A percentile compares a stretch with the other conserved stretches of the same genome.
These are phyloP conservation scores for Drosophila gaucha DNA, from an alignment of 2,888 invertebrate genomes.

Conservation along the genomic window DNA sequence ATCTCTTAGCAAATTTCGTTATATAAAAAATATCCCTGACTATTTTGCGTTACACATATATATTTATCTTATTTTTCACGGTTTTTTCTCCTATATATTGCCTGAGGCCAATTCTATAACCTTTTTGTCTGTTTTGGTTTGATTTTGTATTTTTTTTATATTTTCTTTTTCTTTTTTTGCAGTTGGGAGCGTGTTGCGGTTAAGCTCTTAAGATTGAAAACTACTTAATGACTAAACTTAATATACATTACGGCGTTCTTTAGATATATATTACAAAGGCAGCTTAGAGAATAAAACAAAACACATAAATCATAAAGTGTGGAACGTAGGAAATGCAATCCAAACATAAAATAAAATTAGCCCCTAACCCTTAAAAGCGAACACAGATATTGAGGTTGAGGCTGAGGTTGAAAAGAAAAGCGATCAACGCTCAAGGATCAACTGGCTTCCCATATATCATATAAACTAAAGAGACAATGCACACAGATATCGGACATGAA, in stretches of 20 bases:
- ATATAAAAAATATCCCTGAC: constrained; percentile 79
- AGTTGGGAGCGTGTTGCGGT: constrained; percentile 54
- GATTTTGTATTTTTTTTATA: constrained; percentile 21
- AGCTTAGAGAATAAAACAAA: constrained; percentile 52
- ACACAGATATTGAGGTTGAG: constrained; percentile 37
- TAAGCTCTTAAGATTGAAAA: constrained; percentile 71
- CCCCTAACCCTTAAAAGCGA: constrained; percentile 48
- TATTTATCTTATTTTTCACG: constrained; percentile 7
- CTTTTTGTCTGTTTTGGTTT: constrained; percentile 20
- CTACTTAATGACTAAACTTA: constrained; percentile 53
- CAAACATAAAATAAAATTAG: constrained; percentile 31
- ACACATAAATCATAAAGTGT: constrained; percentile 23
- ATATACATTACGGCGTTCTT: constrained; percentile 65
- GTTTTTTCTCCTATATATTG: constrained; percentile 34
- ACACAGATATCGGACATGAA: constrained; percentile 41
- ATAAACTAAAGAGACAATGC: constrained; percentile 34
- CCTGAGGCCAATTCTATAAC: constrained; percentile 67
- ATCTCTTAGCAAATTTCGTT: constrained; percentile 62
- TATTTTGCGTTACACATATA: constrained; percentile 54
- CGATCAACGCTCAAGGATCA: constrained; percentile 59
- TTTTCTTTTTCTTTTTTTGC: constrained; percentile 22
- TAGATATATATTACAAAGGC: constrained; percentile 73
- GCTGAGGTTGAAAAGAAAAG: constrained; percentile 17
- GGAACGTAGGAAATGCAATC: constrained; percentile 63
- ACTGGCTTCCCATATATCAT: constrained; percentile 11